A percentile compares a stretch with the other conserved stretches of the same genome.
Conservation (phyloP, 1,140 invertebrate genomes). For the Nymphalis io region DNA sequence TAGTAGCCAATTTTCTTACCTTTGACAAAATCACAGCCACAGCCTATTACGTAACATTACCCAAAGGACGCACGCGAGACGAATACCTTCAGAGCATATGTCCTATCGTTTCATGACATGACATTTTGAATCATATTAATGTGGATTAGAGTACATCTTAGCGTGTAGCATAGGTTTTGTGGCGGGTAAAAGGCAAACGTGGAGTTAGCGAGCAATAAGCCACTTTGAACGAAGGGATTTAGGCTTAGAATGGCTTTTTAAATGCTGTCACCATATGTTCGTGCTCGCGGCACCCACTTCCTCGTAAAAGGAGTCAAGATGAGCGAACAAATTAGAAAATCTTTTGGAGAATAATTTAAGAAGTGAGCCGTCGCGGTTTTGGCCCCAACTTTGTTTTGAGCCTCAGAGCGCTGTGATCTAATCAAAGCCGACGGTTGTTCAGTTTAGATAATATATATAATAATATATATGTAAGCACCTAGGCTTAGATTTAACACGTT, state of each 20-base stretch:
- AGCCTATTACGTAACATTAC: conserved; percentile 78
- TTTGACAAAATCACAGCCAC: conserved; percentile 77
- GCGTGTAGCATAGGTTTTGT: conserved; percentile 23
- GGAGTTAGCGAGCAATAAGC: conserved; percentile 43
- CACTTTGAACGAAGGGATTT: conserved; percentile 53
- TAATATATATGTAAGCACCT: too few relatives aligned
- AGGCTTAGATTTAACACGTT: too few relatives aligned
- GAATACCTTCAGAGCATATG: conserved; percentile 60
- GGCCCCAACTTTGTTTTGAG: conserved; percentile 66
- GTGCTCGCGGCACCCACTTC: conserved; percentile 51
- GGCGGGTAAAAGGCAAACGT: conserved; percentile 48
- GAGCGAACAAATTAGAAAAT: conserved; percentile 79
- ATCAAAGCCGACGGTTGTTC: conserved; percentile 64
- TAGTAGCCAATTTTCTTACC: conserved; percentile 79
- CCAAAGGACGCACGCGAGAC: conserved; percentile 70
- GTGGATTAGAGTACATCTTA: conserved; percentile 61
- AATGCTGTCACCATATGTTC: conserved; percentile 52
- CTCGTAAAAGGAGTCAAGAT: conserved; percentile 56
- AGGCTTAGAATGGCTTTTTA: conserved; percentile 61
- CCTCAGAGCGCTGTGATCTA: conserved; percentile 47
- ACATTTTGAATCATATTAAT: conserved; percentile 47
- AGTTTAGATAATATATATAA: conserved; percentile 51
- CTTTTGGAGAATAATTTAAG: conserved; percentile 80
- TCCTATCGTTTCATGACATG: conserved; percentile 40
- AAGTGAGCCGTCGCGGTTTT: conserved; percentile 59